These are phyloP conservation scores for Unio pictorum DNA, from an alignment of 2,888 invertebrate genomes.

Conservation along the genomic window DNA sequence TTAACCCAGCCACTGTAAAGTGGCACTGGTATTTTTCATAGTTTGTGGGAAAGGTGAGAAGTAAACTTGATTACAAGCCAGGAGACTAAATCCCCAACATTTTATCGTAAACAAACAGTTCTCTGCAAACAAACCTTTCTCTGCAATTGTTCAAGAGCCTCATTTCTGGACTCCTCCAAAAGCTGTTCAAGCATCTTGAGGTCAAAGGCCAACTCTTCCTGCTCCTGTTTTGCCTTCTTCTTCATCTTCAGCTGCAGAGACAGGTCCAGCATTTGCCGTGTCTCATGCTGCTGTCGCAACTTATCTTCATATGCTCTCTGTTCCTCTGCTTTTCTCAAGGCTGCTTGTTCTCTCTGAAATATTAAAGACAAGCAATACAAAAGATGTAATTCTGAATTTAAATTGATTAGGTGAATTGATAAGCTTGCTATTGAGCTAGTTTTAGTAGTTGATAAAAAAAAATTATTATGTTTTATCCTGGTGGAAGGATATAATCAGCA, in stretches of 20 bases:
- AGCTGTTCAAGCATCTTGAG: slow-evolving; percentile 69
- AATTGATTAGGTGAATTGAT: too few species aligned
- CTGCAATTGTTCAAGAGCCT: slow-evolving; percentile 66
- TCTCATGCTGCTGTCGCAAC: slow-evolving; percentile 61
- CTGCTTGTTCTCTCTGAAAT: slow-evolving; percentile 63
- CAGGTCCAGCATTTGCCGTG: slow-evolving; percentile 61
- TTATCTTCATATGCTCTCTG: slow-evolving; percentile 64
- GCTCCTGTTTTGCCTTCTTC: slow-evolving; percentile 66
- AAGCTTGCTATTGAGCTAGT: too few species aligned
- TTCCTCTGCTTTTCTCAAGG: slow-evolving; percentile 67
- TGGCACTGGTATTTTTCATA: too few species aligned
- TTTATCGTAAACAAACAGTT: slow-evolving; percentile 56
- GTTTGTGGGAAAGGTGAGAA: background rate
- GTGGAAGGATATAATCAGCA: too few species aligned
- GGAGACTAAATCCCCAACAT: background rate
- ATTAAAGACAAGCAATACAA: too few species aligned
- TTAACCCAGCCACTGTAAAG: too few species aligned
- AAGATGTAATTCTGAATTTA: too few species aligned
- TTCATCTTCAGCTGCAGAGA: slow-evolving; percentile 66
- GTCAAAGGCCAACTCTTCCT: slow-evolving; percentile 71
- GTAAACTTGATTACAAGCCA: background rate
- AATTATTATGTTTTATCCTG: too few species aligned
- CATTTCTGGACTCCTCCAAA: slow-evolving; percentile 67
- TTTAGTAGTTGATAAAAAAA: too few species aligned
- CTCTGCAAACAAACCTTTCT: slow-evolving; percentile 67